phyloP scores from a whole-genome alignment of 2,888 invertebrate species.

The Helobdella robusta region DNA sequence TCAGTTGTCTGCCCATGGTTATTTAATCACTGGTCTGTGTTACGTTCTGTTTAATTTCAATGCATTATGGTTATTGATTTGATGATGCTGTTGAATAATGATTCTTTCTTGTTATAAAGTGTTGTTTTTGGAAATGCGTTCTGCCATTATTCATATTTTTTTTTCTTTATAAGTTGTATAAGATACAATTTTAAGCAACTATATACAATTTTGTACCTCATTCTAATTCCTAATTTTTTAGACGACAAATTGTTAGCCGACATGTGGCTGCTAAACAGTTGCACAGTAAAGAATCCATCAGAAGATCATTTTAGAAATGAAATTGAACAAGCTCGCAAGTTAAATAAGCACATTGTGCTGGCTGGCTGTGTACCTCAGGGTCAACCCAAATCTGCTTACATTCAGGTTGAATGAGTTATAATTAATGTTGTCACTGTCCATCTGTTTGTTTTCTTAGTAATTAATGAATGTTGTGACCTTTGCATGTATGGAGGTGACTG shows the following conservation, averaged over 20 bases:
- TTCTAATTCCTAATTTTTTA: background rate
- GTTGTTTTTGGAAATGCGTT: background rate
- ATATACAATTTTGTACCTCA: no score
- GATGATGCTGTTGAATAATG: background rate
- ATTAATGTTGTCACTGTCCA: no score
- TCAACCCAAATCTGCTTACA: constrained; percentile 50
- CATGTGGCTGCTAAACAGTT: constrained; percentile 90
- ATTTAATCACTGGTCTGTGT: constrained; percentile 60
- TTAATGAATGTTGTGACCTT: no score
- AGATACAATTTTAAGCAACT: no score
- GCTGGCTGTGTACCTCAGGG: constrained; percentile 97
- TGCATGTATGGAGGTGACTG: no score
- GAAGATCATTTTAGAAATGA: constrained; percentile 86
- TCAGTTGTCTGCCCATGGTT: constrained; percentile 76
- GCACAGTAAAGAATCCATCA: constrained; percentile 93
- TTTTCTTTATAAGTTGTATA: no score
- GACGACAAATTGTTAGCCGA: constrained; percentile 57
- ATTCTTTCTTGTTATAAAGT: background rate
- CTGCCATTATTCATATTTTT: no score
- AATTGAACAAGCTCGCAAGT: constrained; percentile 60
- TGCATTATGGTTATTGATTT: background rate
- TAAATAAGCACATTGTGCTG: constrained; percentile 77
- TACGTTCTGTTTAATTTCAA: background rate
- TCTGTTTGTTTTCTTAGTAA: no score
- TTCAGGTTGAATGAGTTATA: constrained; percentile 43